Evolutionary conservation across 2,797 vertebrate species (phyloP), one percentile per base, ranked within the genome.

Genomic region (Loris lydekkerianus): DNA sequence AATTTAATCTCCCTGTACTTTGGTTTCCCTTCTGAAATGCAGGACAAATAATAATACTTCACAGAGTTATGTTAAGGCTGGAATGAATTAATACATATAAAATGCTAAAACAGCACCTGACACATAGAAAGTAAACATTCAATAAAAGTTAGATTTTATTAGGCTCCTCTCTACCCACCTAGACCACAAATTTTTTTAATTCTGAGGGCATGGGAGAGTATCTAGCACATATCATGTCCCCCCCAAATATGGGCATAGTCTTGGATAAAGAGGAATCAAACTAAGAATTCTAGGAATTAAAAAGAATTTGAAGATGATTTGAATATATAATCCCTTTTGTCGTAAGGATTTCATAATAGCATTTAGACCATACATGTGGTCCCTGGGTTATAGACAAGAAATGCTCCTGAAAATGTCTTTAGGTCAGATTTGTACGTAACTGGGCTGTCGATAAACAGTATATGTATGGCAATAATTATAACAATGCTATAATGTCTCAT

Each of bases 291-390:
- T 69, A 75, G 29, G 8, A 93, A 88, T 93, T 96, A 63, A 67
- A 81, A 17, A 89, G 49, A 67, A 91, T 86, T 49, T 89, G 53
- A 96, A 61, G 15, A 89, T 91, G 77, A 49, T 84, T 90, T 86
- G 53, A 89, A 73, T 9, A 77, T 13, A 95, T 49, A 63, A 89
- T 89, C 27, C 29, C 10, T 73, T 43, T 70, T 90, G 77, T 61
- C 9, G 8, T 73, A 87, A 84, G 25, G 21, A 70, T 70, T 93
- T 94, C 63, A 85, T 93, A 85, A 86, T 76, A 70, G 65, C 18
- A 90, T 83, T 91, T 43, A 92, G 73, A 85, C 56, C 94, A 81
- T 89, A 76, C 65, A 67, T 31, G 65, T 67, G 31, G 31, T 67
- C 17, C 65, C 65, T n/a, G 31, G 31, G 65, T 67, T n/a, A 67